Conservation (phyloP, 2,888 invertebrate species). For the Nomada ferruginata region DNA sequence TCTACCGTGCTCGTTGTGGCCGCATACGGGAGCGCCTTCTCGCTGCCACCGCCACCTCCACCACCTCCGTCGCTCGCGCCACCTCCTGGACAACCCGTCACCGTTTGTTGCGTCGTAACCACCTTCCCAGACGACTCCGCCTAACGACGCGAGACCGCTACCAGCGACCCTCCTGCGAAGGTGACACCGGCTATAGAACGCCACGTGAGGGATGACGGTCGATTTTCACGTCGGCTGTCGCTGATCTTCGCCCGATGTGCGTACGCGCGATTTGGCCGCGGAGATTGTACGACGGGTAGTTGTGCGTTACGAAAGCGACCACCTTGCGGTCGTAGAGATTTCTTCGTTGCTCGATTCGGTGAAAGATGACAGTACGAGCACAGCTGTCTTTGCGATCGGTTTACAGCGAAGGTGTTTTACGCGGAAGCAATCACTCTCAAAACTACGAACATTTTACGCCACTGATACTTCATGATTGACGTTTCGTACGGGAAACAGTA, state of each 20-base stretch:
- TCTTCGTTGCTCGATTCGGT: too few relatives aligned
- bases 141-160: slow-evolving; percentile 23
- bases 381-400: too few relatives aligned
- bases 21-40: slow-evolving; percentile 85
- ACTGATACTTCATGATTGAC: neutral
- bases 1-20: slow-evolving; percentile 86
- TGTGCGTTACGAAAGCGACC: too few relatives aligned
- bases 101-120: slow-evolving; percentile 72
- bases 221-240: neutral
- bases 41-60: slow-evolving; percentile 85
- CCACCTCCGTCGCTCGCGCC: slow-evolving; percentile 71
- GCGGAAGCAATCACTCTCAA: neutral
- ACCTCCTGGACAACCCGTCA: slow-evolving; percentile 72
- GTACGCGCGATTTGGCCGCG: too few relatives aligned
- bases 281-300: too few relatives aligned
- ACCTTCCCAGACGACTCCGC: slow-evolving; percentile 60
- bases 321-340: too few relatives aligned
- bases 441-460: neutral
- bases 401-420: too few relatives aligned
- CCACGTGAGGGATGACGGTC: slow-evolving; percentile 45
- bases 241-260: neutral
- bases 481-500: neutral
- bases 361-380: too few relatives aligned
- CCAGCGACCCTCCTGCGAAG: slow-evolving; percentile 10
- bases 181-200: slow-evolving; percentile 15